phyloP scores from a whole-genome alignment of 2,797 vertebrate species.

The Halcyon chelicuti region DNA sequence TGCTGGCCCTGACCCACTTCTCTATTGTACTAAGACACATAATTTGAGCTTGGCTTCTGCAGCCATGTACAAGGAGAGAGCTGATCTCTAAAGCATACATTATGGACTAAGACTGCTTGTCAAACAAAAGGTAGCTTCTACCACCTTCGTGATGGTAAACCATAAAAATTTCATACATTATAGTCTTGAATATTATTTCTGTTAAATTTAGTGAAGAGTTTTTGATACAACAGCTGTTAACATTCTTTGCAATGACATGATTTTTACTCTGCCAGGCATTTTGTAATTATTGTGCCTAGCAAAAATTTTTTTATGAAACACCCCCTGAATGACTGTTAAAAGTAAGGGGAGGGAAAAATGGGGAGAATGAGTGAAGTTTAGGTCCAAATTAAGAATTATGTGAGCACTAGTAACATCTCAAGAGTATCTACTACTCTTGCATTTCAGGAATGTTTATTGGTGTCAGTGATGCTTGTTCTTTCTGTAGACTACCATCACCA shows the following conservation, averaged over 20 bases:
- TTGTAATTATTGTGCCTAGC: neutral
- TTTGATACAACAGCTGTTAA: neutral
- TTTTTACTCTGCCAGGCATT: neutral
- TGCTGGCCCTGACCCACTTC: neutral
- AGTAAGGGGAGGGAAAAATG: accelerated
- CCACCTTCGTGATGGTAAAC: neutral
- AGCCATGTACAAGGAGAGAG: neutral
- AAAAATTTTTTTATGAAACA: neutral
- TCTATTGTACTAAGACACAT: neutral
- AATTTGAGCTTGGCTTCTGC: neutral
- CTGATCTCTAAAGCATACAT: neutral
- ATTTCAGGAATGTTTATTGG: neutral
- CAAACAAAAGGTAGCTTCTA: too few species aligned
- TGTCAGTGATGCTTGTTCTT: neutral
- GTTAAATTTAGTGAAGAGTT: neutral
- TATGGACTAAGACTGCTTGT: too few species aligned
- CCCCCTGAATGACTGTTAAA: neutral
- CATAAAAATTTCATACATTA: neutral
- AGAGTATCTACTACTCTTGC: neutral
- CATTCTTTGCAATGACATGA: neutral
- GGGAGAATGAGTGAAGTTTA: neutral
- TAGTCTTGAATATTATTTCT: neutral
- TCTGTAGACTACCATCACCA: neutral
- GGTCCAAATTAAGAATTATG: neutral
- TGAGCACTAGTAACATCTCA: neutral